Conservation (phyloP, 1,140 invertebrate species). For the Colletes latitarsis region DNA sequence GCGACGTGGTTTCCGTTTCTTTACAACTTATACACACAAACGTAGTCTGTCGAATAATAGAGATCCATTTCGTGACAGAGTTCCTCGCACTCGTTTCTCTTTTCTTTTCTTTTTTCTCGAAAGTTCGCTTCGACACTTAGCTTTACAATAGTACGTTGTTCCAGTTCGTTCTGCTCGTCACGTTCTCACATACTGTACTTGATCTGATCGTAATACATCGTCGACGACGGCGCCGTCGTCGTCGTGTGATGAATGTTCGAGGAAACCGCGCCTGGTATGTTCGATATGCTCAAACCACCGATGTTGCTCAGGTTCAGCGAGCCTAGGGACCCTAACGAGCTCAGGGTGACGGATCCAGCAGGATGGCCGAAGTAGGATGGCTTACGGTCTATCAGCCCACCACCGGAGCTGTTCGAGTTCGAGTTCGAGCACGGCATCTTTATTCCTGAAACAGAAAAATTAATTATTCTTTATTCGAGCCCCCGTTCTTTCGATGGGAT, state of each 20-base stretch:
- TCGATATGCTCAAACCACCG: constrained; percentile 70
- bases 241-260: constrained; percentile 68
- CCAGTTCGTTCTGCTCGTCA: background rate
- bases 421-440: constrained; percentile 72
- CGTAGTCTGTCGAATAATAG: background rate
- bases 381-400: constrained; percentile 75
- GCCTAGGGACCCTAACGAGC: constrained; percentile 69
- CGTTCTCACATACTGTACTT: constrained; percentile 76
- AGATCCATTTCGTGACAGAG: background rate
- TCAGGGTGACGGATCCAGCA: constrained; percentile 67
- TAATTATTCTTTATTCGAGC: background rate
- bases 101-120: background rate
- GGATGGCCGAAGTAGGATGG: constrained; percentile 73
- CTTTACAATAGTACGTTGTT: constrained; percentile 3
- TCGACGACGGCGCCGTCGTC: constrained; percentile 53
- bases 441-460: constrained; percentile 62
- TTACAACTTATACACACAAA: constrained; percentile 21
- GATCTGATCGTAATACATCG: constrained; percentile 77
- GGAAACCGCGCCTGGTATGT: constrained; percentile 64
- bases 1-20: background rate
- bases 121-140: constrained; percentile 5
- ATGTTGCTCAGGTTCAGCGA: constrained; percentile 74
- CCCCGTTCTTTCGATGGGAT: too few species aligned
- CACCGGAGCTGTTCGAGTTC: constrained; percentile 71
- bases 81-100: background rate